Conservation (phyloP, 2,797 vertebrate species). For the Antrozous pallidus region DNA sequence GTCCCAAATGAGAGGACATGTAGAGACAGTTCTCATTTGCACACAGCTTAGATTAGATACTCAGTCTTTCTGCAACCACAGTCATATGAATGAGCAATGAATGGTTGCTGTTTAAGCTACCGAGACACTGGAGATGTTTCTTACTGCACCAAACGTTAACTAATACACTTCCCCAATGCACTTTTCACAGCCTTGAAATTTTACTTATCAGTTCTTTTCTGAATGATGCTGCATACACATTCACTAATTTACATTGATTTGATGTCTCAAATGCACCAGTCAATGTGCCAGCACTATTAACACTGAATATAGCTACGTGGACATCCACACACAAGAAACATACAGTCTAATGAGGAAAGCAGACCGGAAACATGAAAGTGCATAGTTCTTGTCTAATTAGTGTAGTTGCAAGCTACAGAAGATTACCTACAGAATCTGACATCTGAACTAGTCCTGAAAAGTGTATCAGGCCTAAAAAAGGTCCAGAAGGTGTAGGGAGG, state of each 20-base stretch:
- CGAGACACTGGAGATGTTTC: neutral
- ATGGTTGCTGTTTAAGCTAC: neutral
- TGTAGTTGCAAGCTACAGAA: neutral
- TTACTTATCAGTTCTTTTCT: neutral
- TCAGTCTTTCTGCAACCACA: neutral
- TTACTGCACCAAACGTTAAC: neutral
- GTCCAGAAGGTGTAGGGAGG: rapidly evolving
- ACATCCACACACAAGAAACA: neutral
- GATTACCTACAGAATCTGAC: neutral
- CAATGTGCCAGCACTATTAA: neutral
- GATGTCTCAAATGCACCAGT: neutral
- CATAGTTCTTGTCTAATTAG: neutral
- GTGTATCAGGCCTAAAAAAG: neutral
- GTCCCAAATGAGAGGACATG: neutral
- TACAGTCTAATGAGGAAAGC: neutral
- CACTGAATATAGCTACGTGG: neutral
- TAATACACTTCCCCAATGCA: neutral
- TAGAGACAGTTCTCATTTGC: neutral
- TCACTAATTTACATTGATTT: neutral
- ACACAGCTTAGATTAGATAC: neutral
- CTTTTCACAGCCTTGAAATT: neutral
- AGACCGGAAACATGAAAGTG: neutral
- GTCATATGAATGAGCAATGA: neutral
- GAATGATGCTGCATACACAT: neutral
- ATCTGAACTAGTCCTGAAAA: neutral